phyloP scores from a whole-genome alignment of 1,140 invertebrate genomes.

The Thaumatotibia leucotreta region DNA sequence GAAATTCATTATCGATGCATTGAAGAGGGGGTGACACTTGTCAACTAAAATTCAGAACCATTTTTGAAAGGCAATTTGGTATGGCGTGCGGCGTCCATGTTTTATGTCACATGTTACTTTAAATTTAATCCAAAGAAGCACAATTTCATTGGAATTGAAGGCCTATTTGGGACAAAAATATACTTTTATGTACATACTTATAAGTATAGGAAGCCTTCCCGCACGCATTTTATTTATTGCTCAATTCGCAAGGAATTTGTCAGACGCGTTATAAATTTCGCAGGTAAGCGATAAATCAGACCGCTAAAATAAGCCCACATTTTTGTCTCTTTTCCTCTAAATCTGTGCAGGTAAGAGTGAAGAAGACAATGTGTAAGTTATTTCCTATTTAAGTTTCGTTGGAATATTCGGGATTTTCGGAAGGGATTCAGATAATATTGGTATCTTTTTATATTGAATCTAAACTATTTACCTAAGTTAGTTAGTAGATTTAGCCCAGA shows the following conservation, averaged over 20 bases:
- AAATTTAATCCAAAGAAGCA: too few species aligned
- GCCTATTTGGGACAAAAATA: too few species aligned
- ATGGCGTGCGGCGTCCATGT: too few species aligned
- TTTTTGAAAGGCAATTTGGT: too few species aligned
- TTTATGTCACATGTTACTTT: too few species aligned
- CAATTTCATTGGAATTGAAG: too few species aligned
- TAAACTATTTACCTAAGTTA: neutral
- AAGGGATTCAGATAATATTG: neutral
- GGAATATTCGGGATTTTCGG: neutral
- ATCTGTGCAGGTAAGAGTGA: neutral
- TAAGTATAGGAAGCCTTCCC: too few species aligned
- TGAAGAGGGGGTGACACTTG: too few species aligned
- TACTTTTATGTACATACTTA: too few species aligned
- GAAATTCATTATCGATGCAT: too few species aligned
- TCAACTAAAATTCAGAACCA: too few species aligned
- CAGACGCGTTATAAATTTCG: neutral
- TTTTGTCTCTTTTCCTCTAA: neutral
- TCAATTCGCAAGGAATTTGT: neutral
- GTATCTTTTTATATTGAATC: neutral
- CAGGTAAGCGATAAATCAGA: neutral
- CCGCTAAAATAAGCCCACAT: neutral
- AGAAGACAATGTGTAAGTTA: neutral
- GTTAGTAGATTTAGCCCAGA: too few species aligned
- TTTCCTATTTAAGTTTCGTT: neutral
- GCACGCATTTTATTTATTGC: neutral